Conservation (phyloP, 2,888 invertebrate genomes). For the Leucophenga montana region DNA sequence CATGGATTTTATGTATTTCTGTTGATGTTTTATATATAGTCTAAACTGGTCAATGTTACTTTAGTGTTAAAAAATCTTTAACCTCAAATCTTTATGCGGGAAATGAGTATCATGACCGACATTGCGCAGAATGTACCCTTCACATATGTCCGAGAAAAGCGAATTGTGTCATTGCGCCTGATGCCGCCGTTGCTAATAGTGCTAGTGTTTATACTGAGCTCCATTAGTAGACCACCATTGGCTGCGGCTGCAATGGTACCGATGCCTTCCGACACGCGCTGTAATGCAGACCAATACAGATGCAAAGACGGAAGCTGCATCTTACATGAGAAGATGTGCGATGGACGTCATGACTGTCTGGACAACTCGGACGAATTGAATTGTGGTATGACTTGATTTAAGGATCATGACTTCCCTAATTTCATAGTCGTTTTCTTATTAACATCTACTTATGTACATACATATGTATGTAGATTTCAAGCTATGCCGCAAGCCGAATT, state of each 20-base stretch:
- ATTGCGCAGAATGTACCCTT: conserved; percentile 21
- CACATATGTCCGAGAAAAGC: conserved; percentile 47
- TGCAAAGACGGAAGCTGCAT: conserved; percentile 74
- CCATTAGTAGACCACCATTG: too few relatives aligned
- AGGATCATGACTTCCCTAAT: background rate
- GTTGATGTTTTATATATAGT: too few relatives aligned
- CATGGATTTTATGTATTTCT: too few relatives aligned
- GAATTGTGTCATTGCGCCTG: conserved; percentile 26
- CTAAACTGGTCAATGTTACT: too few relatives aligned
- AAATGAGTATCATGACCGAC: conserved; percentile 10
- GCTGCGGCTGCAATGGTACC: conserved; percentile 34
- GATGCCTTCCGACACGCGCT: conserved; percentile 39
- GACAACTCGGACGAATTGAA: conserved; percentile 70
- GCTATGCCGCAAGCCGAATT: conserved; percentile 69
- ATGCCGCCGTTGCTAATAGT: conserved; percentile 39
- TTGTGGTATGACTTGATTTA: conserved; percentile 61
- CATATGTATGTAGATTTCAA: conserved; percentile 54
- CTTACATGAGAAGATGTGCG: conserved; percentile 66
- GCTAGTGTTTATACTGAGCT: too few relatives aligned
- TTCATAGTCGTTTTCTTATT: background rate
- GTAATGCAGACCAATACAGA: conserved; percentile 74
- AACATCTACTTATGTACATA: too few relatives aligned
- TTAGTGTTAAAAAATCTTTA: too few relatives aligned
- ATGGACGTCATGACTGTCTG: conserved; percentile 67
- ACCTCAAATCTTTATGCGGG: too few relatives aligned